A percentile compares a stretch with the other conserved stretches of the same genome.
phyloP scores from a whole-genome alignment of 2,113 vertebrate species.

The Mastomys natalensis region DNA sequence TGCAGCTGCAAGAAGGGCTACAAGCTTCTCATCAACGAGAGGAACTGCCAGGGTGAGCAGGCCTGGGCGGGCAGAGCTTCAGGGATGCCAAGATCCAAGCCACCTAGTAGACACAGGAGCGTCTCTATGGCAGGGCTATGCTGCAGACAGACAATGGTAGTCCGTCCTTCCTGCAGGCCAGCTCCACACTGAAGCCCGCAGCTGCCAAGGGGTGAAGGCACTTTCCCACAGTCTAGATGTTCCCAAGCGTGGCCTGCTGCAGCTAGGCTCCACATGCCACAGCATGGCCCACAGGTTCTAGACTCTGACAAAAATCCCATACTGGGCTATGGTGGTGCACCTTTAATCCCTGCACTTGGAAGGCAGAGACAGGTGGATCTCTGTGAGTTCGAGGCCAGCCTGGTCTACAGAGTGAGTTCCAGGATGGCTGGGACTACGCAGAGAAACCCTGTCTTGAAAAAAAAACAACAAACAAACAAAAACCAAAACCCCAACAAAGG shows the following conservation, averaged over 20 bases:
- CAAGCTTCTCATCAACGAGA: conserved; percentile 98
- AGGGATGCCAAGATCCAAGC: neutral
- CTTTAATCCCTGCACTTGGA: neutral
- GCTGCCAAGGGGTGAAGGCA: neutral
- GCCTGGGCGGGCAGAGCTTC: neutral
- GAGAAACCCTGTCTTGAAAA: neutral
- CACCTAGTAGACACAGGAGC: neutral
- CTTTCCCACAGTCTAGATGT: neutral
- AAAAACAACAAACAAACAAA: neutral
- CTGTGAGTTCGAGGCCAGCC: neutral
- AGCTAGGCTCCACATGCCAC: neutral
- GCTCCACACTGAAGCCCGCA: neutral
- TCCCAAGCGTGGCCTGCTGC: neutral
- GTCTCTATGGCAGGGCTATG: fast-evolving
- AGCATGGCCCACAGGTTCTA: neutral
- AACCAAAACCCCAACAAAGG: neutral
- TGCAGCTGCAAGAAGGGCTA: conserved; percentile 99
- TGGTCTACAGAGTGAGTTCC: neutral
- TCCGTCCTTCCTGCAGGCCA: neutral
- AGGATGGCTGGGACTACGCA: neutral
- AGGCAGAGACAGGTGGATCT: neutral
- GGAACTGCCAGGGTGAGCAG: conserved; percentile 95
- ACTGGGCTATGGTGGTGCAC: neutral
- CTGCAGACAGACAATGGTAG: neutral
- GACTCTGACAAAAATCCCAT: neutral